phyloP scores from a whole-genome alignment of 2,888 invertebrate species.

The Acrobeloides nanus region DNA sequence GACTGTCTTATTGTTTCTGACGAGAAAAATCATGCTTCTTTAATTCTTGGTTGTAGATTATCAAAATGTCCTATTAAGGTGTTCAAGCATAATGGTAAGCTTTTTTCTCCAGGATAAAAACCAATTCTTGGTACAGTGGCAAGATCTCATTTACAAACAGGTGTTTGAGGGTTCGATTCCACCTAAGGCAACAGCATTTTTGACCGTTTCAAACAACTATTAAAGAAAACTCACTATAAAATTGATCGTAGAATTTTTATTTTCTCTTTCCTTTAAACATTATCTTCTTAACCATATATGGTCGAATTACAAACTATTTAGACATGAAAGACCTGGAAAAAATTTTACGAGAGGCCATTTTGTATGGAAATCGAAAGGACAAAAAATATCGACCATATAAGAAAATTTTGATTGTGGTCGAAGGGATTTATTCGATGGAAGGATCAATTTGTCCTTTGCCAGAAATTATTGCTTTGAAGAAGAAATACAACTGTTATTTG shows the following conservation, averaged over 20 bases:
- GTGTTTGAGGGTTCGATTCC: no score
- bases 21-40: slow-evolving; percentile 91
- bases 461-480: slow-evolving; percentile 79
- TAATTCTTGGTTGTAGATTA: slow-evolving; percentile 82
- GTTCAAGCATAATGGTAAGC: slow-evolving; percentile 64
- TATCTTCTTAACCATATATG: no score
- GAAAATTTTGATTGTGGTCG: slow-evolving; percentile 67
- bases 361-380: slow-evolving; percentile 68
- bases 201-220: no score
- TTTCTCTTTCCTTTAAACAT: no score
- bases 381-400: slow-evolving; percentile 76
- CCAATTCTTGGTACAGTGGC: no score
- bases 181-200: no score
- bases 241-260: no score
- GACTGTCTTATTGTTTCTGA: slow-evolving; percentile 84
- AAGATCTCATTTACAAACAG: no score
- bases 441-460: slow-evolving; percentile 84
- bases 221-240: no score
- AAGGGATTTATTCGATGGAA: slow-evolving; percentile 81
- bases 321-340: slow-evolving; percentile 65
- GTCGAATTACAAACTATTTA: no score
- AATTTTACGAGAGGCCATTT: slow-evolving; percentile 70
- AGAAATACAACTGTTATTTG: slow-evolving; percentile 85
- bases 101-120: no score
- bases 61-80: slow-evolving; percentile 77